phyloP scores from a whole-genome alignment of 2,113 vertebrate species.

The Xerus inauris region DNA sequence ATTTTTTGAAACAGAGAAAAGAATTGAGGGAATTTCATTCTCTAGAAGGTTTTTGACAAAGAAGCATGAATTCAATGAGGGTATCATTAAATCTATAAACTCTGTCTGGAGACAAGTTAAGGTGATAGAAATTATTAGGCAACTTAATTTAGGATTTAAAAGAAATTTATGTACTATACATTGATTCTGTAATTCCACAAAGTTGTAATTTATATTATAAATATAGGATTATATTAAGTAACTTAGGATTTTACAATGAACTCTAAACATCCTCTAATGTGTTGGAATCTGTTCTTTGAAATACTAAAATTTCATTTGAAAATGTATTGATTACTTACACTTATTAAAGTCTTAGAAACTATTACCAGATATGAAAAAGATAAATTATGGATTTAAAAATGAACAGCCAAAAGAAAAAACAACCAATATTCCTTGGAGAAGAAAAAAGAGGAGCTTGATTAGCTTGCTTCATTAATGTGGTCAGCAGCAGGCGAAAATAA shows the following conservation, averaged over 20 bases:
- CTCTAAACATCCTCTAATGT: neutral
- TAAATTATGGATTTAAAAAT: neutral
- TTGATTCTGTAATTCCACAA: slow-evolving; percentile 44
- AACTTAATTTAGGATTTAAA: slow-evolving; percentile 47
- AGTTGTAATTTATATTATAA: neutral
- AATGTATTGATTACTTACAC: neutral
- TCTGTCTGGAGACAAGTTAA: neutral
- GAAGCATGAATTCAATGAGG: neutral
- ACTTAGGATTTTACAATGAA: slow-evolving; percentile 20
- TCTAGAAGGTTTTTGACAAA: slow-evolving; percentile 22
- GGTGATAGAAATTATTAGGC: slow-evolving; percentile 25
- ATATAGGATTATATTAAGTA: slow-evolving; percentile 10
- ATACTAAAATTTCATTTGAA: slow-evolving; percentile 24
- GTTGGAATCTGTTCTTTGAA: slow-evolving; percentile 15
- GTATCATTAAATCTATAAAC: neutral
- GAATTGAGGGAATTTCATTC: neutral
- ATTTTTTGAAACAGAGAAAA: neutral
- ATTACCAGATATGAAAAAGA: slow-evolving; percentile 9
- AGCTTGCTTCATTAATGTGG: neutral
- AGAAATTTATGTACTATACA: neutral
- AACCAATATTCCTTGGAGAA: neutral
- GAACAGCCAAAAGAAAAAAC: neutral
- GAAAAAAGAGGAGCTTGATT: slow-evolving; percentile 24
- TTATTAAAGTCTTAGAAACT: slow-evolving; percentile 44
- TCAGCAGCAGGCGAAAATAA: slow-evolving; percentile 20